Evolutionary conservation across 2,888 invertebrate species (phyloP).

Genomic region (Dolichomitus sp.): DNA sequence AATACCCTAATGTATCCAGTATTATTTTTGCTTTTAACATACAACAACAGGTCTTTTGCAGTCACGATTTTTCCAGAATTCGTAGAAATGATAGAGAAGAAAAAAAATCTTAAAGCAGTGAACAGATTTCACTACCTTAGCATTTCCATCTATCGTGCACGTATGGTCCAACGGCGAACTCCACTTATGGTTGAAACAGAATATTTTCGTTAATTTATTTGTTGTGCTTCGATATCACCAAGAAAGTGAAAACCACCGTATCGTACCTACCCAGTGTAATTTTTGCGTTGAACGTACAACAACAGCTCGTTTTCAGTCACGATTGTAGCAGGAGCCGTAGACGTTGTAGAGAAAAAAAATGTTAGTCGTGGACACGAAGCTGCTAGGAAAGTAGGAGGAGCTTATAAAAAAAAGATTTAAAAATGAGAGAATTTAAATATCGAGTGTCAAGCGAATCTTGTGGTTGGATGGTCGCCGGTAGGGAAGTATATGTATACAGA

Average conservation of each 20-base stretch:
- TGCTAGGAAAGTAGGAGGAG: not conserved
- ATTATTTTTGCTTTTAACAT: conserved; percentile 37
- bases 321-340: not conserved
- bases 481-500: conserved; percentile 21
- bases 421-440: conserved; percentile 58
- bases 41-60: conserved; percentile 5
- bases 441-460: conserved; percentile 34
- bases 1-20: conserved; percentile 1
- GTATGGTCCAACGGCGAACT: too few relatives aligned
- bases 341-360: not conserved
- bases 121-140: not conserved
- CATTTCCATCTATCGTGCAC: too few relatives aligned
- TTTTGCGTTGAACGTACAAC: conserved; percentile 33
- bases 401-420: conserved; percentile 43
- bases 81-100: not conserved
- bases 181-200: not conserved
- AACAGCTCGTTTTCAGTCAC: not conserved
- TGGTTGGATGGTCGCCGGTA: conserved; percentile 24
- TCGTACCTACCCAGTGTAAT: conserved; percentile 26
- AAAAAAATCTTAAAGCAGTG: not conserved
- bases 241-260: not conserved
- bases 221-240: not conserved
- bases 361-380: not conserved
- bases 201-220: conserved; percentile 25
- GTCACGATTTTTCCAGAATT: not conserved